Conservation (phyloP, 2,797 vertebrate species). For the Hypotaenidia okinawae region DNA sequence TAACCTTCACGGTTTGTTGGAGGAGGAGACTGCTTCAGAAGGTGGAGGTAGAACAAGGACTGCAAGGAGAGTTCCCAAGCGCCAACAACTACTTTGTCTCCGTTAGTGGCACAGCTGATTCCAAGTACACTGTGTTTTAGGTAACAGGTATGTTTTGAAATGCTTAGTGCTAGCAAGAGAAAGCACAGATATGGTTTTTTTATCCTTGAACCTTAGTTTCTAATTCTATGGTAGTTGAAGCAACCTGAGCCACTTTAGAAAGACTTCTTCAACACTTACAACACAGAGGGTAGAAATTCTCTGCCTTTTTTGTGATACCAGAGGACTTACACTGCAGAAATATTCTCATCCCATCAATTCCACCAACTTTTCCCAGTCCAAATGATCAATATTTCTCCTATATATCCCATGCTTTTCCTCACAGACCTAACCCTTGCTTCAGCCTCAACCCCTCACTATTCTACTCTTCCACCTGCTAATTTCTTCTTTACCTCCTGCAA, state of each 20-base stretch:
- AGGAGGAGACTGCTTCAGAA: background rate
- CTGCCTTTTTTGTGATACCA: background rate
- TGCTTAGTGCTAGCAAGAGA: background rate
- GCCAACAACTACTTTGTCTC: background rate
- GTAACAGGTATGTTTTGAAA: background rate
- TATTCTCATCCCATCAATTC: background rate
- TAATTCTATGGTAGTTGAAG: background rate
- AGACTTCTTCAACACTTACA: background rate
- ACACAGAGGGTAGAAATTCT: fast-evolving
- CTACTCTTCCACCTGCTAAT: background rate
- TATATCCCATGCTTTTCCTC: background rate
- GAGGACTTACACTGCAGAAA: background rate
- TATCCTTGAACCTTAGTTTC: background rate
- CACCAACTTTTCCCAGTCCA: background rate
- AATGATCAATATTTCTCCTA: background rate
- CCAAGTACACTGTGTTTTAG: background rate
- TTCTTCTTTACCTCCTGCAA: background rate
- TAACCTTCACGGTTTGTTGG: background rate
- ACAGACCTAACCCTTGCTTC: background rate
- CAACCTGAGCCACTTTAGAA: background rate
- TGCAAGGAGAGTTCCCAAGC: background rate
- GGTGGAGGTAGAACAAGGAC: background rate
- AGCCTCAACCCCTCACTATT: background rate
- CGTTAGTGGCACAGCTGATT: background rate
- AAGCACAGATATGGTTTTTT: background rate